phyloP scores from a whole-genome alignment of 1,140 invertebrate genomes.

The Dolichoris vasculosae region DNA sequence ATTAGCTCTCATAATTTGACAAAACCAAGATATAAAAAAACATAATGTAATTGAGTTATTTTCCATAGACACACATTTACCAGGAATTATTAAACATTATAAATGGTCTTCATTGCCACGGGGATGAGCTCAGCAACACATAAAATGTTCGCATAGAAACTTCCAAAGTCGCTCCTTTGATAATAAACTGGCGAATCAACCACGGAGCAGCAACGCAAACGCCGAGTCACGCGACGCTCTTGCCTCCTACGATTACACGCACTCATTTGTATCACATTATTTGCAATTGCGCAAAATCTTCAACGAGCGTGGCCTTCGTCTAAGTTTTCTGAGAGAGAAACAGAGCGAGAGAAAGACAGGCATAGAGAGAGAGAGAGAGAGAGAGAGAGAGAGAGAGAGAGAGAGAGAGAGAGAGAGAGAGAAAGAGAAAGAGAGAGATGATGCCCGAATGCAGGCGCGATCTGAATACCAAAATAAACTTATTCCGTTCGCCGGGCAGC shows the following conservation, averaged over 20 bases:
- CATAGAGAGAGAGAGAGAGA: neutral
- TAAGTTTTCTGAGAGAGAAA: neutral
- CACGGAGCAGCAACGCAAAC: neutral
- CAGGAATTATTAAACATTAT: too few species aligned
- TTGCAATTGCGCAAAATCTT: conserved; percentile 40
- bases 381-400: neutral
- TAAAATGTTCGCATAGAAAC: too few species aligned
- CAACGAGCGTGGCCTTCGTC: neutral
- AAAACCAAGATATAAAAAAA: neutral
- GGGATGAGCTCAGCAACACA: too few species aligned
- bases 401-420: neutral
- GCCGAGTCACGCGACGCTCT: too few species aligned
- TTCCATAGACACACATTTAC: too few species aligned
- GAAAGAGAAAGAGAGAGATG: neutral
- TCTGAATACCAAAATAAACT: conserved; percentile 40
- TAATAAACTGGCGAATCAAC: too few species aligned
- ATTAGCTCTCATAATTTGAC: too few species aligned
- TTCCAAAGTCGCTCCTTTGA: too few species aligned
- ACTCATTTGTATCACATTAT: neutral
- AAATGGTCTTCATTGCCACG: too few species aligned
- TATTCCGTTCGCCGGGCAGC: neutral
- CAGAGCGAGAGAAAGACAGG: neutral
- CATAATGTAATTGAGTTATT: neutral
- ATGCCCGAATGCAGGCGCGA: neutral
- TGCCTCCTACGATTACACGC: too few species aligned